A percentile compares a stretch with the other conserved stretches of the same genome.
These are phyloP conservation scores for Chaetoderma sp. DNA, from an alignment of 2,888 invertebrate genomes.

Conservation along the genomic window DNA sequence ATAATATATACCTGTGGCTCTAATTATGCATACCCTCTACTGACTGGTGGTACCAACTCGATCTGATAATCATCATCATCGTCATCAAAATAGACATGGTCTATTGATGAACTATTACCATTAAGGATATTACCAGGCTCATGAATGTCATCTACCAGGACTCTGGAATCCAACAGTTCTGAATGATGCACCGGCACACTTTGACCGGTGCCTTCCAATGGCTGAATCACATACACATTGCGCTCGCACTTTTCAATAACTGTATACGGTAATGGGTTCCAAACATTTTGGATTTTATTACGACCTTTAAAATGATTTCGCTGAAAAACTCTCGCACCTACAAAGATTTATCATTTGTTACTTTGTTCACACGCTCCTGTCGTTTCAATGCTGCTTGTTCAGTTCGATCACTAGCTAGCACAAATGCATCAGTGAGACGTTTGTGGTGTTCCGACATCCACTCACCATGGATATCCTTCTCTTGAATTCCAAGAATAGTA, in stretches of 20 bases:
- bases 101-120: too few relatives aligned
- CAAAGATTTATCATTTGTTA: background rate
- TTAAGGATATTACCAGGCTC: too few relatives aligned
- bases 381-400: slow-evolving; percentile 12
- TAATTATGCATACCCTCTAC: too few relatives aligned
- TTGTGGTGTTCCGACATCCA: slow-evolving; percentile 20
- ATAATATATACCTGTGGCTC: too few relatives aligned
- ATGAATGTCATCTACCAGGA: background rate
- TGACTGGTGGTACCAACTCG: too few relatives aligned
- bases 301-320: slow-evolving; percentile 5
- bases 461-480: background rate
- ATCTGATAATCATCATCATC: too few relatives aligned
- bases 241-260: background rate
- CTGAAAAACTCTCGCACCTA: slow-evolving; percentile 7
- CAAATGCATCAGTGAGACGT: background rate
- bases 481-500: slow-evolving; percentile 6
- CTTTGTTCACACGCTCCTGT: background rate
- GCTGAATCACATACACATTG: background rate
- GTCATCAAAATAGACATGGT: too few relatives aligned
- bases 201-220: background rate
- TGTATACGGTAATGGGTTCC: slow-evolving; percentile 4
- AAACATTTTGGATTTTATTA: background rate
- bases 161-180: background rate
- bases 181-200: background rate
- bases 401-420: background rate